Base-by-base conservation (phyloP, 2,797 vertebrate species). In the Paguma larvata region DNA sequence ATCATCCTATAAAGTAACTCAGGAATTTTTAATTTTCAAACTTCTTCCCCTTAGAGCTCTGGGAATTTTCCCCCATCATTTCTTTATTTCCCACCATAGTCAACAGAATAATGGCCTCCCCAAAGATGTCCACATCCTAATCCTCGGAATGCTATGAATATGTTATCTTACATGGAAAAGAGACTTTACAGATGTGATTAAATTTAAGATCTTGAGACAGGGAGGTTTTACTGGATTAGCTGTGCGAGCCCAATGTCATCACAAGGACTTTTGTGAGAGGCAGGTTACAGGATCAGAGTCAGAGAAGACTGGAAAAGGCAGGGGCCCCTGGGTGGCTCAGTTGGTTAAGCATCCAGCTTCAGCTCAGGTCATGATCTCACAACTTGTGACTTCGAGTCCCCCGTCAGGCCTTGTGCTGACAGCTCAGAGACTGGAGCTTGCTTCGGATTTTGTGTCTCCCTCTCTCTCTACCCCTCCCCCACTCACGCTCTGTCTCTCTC, bases 1-100 rank as follows among this genome's bases (percentile, higher is more conserved):
- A 27, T 89, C 75, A 68, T 85, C 59, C 68, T n/a, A n/a, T 51
- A 59, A 82, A 82, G 41, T 15, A 89, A 89, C 18, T 78, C 59
- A n/a, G 16, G 5, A 56, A 41, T 51, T 89, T 93, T 78, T 73
- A 23, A 56, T 44, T 78, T 72, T 32, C 21, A 67, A 90, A 6
- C 0, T 6, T 5, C 51, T 3, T 11, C 3, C 15, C 5, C 0
- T 7, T 68, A 30, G 48, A 48, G 27, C 21, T 87, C n/a, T 75
- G 25, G 4, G 12, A 67, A 73, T 32, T 38, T 27, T 38, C 78
- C 12, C 9, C 14, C 4, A 11, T 27, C n/a, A 51, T n/a, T 14
- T 79, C 30, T 78, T 89, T 65, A 38, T 85, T 51, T 80, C 7
- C 11, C 32, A 41, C 46, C 6, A 1, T 23, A n/a, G 11, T 19